These are phyloP conservation scores for Tetropium fuscum DNA, from an alignment of 2,888 invertebrate genomes.

Conservation along the genomic window DNA sequence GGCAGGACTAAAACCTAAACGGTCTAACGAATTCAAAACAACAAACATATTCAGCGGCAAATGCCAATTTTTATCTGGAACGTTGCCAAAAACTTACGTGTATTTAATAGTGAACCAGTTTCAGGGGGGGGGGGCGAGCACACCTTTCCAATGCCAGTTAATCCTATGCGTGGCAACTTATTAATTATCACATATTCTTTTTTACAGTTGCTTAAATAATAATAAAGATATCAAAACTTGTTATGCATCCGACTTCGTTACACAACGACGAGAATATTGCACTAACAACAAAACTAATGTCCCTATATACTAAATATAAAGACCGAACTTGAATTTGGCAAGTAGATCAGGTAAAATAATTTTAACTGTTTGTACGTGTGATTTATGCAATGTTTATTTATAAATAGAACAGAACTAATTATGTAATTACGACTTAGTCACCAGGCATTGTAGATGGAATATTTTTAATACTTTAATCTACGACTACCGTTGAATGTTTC, in stretches of 20 bases:
- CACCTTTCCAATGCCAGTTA: too few species aligned
- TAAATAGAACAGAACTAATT: background rate
- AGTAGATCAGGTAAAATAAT: conserved; percentile 7
- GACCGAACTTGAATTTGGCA: conserved; percentile 24
- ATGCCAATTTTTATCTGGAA: conserved; percentile 14
- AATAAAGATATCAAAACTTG: too few species aligned
- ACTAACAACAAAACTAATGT: conserved; percentile 5
- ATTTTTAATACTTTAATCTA: background rate
- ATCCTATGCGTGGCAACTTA: background rate
- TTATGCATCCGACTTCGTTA: conserved; percentile 1
- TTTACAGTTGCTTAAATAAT: too few species aligned
- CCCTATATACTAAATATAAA: conserved; percentile 4
- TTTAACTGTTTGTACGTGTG: conserved; percentile 13
- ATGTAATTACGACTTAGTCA: conserved; percentile 2
- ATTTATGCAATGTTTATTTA: conserved; percentile 12
- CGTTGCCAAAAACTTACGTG: conserved; percentile 17
- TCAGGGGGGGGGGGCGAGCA: too few species aligned
- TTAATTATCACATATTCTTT: too few species aligned
- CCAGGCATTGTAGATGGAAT: background rate
- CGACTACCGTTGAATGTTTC: too few species aligned
- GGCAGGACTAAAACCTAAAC: conserved; percentile 1
- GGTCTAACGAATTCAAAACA: conserved; percentile 11
- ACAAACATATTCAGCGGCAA: conserved; percentile 5
- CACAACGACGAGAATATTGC: conserved; percentile 3
- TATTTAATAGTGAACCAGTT: background rate